These are phyloP conservation scores for Gorsachius magnificus DNA, from an alignment of 2,797 vertebrate genomes.

Conservation along the genomic window DNA sequence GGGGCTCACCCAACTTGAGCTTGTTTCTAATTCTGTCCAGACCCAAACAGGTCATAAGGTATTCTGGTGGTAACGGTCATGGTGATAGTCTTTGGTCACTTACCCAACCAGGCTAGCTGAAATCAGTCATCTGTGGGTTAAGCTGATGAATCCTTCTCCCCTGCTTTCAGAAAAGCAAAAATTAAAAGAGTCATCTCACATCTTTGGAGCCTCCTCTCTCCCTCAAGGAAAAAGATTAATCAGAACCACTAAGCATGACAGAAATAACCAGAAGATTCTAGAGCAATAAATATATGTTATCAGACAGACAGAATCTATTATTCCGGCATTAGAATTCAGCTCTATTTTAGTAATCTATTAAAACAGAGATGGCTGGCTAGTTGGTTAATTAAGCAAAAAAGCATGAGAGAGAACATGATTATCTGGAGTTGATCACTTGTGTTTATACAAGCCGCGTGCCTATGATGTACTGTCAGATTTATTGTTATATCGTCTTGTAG, in stretches of 20 bases:
- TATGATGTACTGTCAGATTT: neutral
- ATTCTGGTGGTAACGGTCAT: neutral
- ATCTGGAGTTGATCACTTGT: slow-evolving; percentile 14
- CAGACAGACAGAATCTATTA: slow-evolving; percentile 28
- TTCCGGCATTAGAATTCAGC: slow-evolving; percentile 14
- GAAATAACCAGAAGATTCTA: slow-evolving; percentile 51
- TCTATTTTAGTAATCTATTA: slow-evolving; percentile 45
- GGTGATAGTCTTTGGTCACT: neutral
- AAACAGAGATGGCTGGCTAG: slow-evolving; percentile 40
- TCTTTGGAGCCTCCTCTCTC: neutral
- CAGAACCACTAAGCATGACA: slow-evolving; percentile 28
- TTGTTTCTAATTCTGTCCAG: neutral
- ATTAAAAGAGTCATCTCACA: neutral
- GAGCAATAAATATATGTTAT: slow-evolving; percentile 21
- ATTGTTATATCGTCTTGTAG: neutral
- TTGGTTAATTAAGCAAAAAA: slow-evolving; percentile 64
- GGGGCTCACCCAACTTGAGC: neutral
- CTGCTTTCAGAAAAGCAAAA: neutral
- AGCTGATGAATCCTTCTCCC: neutral
- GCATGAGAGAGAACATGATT: slow-evolving; percentile 1
- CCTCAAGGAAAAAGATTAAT: neutral
- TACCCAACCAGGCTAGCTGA: neutral
- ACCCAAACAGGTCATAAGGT: neutral
- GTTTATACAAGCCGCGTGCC: neutral
- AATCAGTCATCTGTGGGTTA: neutral